Evolutionary conservation across 2,888 invertebrate genomes (phyloP).

Genomic region (Ptycholaimellus sp.): DNA sequence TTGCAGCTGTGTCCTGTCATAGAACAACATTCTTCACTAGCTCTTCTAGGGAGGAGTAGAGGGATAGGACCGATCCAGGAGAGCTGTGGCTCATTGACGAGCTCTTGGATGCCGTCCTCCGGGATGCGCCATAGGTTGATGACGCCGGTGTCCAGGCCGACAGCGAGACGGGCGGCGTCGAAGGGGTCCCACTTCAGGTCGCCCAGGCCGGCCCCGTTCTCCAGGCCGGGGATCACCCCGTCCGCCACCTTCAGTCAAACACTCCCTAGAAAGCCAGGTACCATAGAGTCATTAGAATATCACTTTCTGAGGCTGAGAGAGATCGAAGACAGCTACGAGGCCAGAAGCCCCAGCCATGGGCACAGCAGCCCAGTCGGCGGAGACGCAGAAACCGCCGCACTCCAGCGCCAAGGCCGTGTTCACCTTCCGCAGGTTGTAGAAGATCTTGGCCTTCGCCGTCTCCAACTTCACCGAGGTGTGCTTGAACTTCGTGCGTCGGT

Average conservation of each 20-base stretch:
- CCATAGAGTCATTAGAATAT: too few relatives aligned
- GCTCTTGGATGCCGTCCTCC: conserved; percentile 41
- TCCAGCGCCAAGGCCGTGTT: conserved; percentile 19
- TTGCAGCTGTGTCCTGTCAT: too few relatives aligned
- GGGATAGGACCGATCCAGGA: too few relatives aligned
- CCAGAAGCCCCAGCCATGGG: conserved; percentile 73
- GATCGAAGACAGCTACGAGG: conserved; percentile 57
- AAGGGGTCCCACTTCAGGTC: conserved; percentile 91
- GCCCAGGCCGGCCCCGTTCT: conserved; percentile 63
- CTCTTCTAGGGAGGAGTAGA: too few relatives aligned
- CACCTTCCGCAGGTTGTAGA: conserved; percentile 17
- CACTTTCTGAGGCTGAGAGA: conserved; percentile 51
- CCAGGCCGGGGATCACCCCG: conserved; percentile 57
- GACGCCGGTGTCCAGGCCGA: conserved; percentile 55
- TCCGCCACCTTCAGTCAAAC: too few relatives aligned
- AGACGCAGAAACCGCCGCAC: conserved; percentile 34
- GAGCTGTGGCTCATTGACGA: too few relatives aligned
- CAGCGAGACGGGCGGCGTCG: conserved; percentile 48
- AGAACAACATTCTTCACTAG: too few relatives aligned
- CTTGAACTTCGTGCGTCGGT: too few relatives aligned
- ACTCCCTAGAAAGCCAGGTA: too few relatives aligned
- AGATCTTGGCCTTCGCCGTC: conserved; percentile 11
- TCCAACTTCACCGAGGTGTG: too few relatives aligned
- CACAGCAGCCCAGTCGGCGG: conserved; percentile 60
- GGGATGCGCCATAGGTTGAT: conserved; percentile 57